Conservation (phyloP, 2,888 invertebrate genomes). For the Melieria omissa region DNA sequence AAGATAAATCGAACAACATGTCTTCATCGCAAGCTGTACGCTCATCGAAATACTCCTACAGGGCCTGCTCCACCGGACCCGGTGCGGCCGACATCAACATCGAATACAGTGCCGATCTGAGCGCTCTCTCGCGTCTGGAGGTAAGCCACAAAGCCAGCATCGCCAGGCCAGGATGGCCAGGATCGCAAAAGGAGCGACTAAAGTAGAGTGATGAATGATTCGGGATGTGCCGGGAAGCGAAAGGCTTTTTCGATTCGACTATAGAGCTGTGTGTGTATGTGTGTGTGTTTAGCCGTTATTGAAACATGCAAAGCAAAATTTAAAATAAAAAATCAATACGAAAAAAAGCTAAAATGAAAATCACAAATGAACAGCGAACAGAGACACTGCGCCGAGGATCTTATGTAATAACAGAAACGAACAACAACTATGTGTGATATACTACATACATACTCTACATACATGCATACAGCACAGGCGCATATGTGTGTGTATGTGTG, state of each 20-base stretch:
- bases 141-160: constrained; percentile 71
- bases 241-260: too few relatives aligned
- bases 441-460: constrained; percentile 10
- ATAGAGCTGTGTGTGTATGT: too few relatives aligned
- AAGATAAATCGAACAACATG: constrained; percentile 67
- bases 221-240: not conserved
- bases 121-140: constrained; percentile 95
- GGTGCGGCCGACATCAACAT: constrained; percentile 91
- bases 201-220: constrained; percentile 16
- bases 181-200: constrained; percentile 1
- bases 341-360: constrained; percentile 12
- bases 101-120: constrained; percentile 94
- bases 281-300: too few relatives aligned
- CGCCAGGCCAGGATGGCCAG: not conserved
- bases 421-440: constrained; percentile 23
- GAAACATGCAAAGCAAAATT: constrained; percentile 11
- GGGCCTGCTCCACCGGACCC: constrained; percentile 86
- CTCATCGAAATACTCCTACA: constrained; percentile 92
- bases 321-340: constrained; percentile 3
- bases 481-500: constrained; percentile 14
- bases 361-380: constrained; percentile 4
- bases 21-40: constrained; percentile 83
- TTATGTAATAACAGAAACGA: constrained; percentile 26
- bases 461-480: not conserved
- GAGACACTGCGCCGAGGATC: not conserved